Evolutionary conservation across 2,113 vertebrate species (phyloP), one percentile per base, ranked within the genome.

Genomic region (Nothocercus julius): DNA sequence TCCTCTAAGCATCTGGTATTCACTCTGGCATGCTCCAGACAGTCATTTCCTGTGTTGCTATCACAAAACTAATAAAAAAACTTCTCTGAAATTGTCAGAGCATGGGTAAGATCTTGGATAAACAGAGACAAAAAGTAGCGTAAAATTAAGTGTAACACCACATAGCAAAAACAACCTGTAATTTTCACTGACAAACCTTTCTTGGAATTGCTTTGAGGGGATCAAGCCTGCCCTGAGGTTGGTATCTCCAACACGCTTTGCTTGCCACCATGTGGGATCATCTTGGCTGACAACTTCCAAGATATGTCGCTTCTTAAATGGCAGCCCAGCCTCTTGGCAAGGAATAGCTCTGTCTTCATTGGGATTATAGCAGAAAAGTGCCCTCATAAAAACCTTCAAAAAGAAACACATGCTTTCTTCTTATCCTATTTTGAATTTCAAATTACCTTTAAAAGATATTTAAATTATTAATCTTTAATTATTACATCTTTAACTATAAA

Each of bases 221-320:
- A 99, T 98, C 81, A 99, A 98, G 27, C 99, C 99, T 2, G 99
- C 99, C 3, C 99, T 98, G 84, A 99, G 98, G 96, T 99, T 99
- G 61, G 98, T 98, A 81, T 99, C 99, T 17, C 98, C 99, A 10
- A 99, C 98, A 61, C 98, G 98, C 94, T 99, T 99, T 74, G 99
- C 99, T 96, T 99, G 99, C 99, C 99, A 99, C 99, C 99, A 99
- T 0, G 98, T 99, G 75, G 98, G 97, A 42, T 99, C 99, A 4
- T 99, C 99, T 67, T 99, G 99, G 96, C 98, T 99, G 5, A 99
- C 99, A 42, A 99, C 99, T 90, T 99, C 99, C n/a, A 99, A 98
- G 82, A 99, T 85, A 30, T 99, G 98, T 14, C 98, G 96, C 6
- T 97, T 96, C 40, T 98, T 98, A 81, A 99, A 99, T 0, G 99